Conservation (phyloP, 2,888 invertebrate genomes). For the Tetranychus truncatus region DNA sequence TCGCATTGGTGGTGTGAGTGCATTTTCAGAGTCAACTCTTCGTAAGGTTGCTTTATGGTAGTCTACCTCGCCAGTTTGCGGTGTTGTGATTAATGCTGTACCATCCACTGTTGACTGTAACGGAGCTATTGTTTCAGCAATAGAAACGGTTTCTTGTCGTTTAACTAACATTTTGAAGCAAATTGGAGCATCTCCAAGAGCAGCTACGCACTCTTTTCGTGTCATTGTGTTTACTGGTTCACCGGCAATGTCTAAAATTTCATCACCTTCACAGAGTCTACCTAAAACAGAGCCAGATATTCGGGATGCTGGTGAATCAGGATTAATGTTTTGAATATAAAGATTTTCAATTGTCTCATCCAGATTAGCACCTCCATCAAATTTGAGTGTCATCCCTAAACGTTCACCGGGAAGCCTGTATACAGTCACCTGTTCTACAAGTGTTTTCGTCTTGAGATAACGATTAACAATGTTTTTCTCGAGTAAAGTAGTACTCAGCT, state of each 20-base stretch:
- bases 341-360: slow-evolving; percentile 59
- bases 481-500: background rate
- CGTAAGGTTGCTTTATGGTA: slow-evolving; percentile 5
- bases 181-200: slow-evolving; percentile 65
- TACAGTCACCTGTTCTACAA: slow-evolving; percentile 47
- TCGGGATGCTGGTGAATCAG: slow-evolving; percentile 68
- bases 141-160: background rate
- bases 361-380: slow-evolving; percentile 70
- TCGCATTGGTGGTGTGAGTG: background rate
- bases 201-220: slow-evolving; percentile 64
- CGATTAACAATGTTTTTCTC: too few relatives aligned
- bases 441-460: background rate
- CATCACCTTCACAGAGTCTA: slow-evolving; percentile 62
- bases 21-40: background rate
- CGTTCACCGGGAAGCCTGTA: slow-evolving; percentile 71
- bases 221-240: slow-evolving; percentile 59
- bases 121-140: background rate
- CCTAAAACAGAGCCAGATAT: slow-evolving; percentile 55
- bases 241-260: slow-evolving; percentile 67
- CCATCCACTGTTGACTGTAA: background rate
- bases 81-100: background rate
- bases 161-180: slow-evolving; percentile 22
- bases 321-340: slow-evolving; percentile 70
- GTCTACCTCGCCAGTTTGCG: background rate
- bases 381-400: slow-evolving; percentile 72